Evolutionary conservation across 2,888 invertebrate species (phyloP), one percentile per base, ranked within the genome.

Genomic region (Esperia sulphurella): DNA sequence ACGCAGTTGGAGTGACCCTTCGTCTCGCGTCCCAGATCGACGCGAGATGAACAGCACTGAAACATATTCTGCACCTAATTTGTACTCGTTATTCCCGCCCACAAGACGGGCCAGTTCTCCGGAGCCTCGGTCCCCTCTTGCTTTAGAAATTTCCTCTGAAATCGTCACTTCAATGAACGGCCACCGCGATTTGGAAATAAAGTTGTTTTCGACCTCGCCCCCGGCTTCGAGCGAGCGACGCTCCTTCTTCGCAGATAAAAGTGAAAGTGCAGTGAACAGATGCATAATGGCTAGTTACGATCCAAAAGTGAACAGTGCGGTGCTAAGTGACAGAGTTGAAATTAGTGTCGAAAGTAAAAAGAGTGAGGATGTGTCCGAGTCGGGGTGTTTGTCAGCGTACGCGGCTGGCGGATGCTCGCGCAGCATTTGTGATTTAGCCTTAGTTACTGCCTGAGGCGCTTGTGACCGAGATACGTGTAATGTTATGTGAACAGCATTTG

Each of bases 121-220:
- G 14, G 86, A 84, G 62, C 83, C 83, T 49, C 83, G 76, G 58
- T 88, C 76, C 64, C 82, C 83, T 43, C 87, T 80, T 56, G 86
- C 82, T 54, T 82, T 95, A 63, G 93, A 94, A 76, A 94, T 95
- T 50, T 94, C 94, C 31, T 94, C 94, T 33, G 94, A 94, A 70
- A 95, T 95, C 61, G 94, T 95, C 58, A 95, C 94, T 28, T 94
- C 94, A 41, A 91, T 92, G 60, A 94, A 94, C 71, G 95, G 95
- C 41, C 94, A 94, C 72, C 91, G 95, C 52, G 95, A 95, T 79
- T 83, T 95, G 72, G 95, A 95, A 83, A 95, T 95, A 62, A 94
- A 94, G 75, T 93, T 95, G 80, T 94, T 93, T 81, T 93, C 93
- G 59, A 91, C 92, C 63, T 90, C 92, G 69, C 90, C 91, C 57